Evolutionary conservation across 1,140 invertebrate genomes (phyloP).

Genomic region (Drosophila insularis): DNA sequence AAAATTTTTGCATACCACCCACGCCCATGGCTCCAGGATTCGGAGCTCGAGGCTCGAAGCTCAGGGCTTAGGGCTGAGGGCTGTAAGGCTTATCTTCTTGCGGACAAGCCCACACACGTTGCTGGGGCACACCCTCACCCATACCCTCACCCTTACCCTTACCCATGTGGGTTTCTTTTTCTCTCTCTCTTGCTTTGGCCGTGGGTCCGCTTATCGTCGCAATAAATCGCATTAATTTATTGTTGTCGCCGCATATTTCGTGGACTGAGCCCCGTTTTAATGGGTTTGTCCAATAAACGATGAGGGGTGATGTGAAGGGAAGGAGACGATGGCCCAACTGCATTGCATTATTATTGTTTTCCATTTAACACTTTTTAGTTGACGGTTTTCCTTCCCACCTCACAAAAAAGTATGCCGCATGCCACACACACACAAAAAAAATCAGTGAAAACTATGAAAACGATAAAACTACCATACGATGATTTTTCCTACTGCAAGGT

Average conservation of each 20-base stretch:
- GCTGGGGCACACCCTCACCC: constrained; percentile 44
- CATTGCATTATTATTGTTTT: constrained; percentile 71
- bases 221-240: constrained; percentile 82
- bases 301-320: background rate
- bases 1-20: constrained; percentile 71
- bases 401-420: constrained; percentile 16
- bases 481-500: background rate
- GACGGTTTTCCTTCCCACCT: background rate
- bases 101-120: constrained; percentile 62
- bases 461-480: background rate
- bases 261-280: constrained; percentile 52
- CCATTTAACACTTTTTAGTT: constrained; percentile 64
- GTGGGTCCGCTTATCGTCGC: constrained; percentile 66
- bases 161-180: constrained; percentile 5
- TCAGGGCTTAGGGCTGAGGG: constrained; percentile 11
- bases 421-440: background rate
- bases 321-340: background rate
- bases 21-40: constrained; percentile 11
- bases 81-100: constrained; percentile 55
- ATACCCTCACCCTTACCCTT: constrained; percentile 2
- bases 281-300: constrained; percentile 55
- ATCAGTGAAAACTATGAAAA: background rate
- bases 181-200: constrained; percentile 25
- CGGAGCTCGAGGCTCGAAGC: constrained; percentile 11
- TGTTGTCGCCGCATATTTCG: constrained; percentile 77